These are phyloP conservation scores for Podarcis muralis DNA, from an alignment of 2,113 vertebrate genomes.

Conservation along the genomic window DNA sequence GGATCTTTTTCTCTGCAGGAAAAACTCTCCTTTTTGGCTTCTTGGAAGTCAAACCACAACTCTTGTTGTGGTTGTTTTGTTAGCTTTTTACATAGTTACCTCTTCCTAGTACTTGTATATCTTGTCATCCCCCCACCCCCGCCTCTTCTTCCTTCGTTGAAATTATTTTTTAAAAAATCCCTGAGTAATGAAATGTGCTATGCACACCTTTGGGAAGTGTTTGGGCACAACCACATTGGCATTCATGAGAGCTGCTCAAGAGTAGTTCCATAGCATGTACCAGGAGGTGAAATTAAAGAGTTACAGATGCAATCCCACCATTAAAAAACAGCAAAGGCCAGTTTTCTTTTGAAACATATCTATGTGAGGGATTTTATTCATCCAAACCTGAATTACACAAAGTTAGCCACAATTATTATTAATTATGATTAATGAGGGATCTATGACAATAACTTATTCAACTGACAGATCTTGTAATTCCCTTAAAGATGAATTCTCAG, in stretches of 20 bases:
- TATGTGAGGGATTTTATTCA: not conserved
- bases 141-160: too few relatives aligned
- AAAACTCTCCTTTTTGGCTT: too few relatives aligned
- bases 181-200: too few relatives aligned
- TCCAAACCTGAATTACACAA: not conserved
- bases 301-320: not conserved
- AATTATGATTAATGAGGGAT: constrained; percentile 10
- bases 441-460: not conserved
- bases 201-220: too few relatives aligned
- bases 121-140: too few relatives aligned
- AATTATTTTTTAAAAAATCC: too few relatives aligned
- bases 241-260: not conserved
- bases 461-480: not conserved
- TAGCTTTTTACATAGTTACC: too few relatives aligned
- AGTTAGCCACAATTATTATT: not conserved
- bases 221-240: not conserved
- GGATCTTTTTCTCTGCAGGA: too few relatives aligned
- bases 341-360: not conserved
- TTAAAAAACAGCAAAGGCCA: not conserved
- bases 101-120: too few relatives aligned
- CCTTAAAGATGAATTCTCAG: constrained; percentile 11
- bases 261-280: too few relatives aligned
- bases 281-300: not conserved
- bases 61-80: too few relatives aligned
- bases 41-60: too few relatives aligned